phyloP scores from a whole-genome alignment of 2,888 invertebrate species.

The Melanostoma mellinum region DNA sequence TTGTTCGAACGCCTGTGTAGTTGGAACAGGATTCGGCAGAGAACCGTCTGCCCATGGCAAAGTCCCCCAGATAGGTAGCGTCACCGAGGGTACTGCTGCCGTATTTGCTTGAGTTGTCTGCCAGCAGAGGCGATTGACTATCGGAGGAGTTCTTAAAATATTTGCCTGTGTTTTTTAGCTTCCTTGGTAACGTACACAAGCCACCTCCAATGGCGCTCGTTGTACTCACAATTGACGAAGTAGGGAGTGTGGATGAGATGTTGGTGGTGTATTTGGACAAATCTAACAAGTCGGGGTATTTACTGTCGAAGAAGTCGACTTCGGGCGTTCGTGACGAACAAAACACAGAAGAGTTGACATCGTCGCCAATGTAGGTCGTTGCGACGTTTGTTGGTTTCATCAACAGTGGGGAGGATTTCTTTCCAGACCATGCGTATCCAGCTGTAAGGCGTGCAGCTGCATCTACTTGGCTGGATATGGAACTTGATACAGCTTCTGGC shows the following conservation, averaged over 20 bases:
- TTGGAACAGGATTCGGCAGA: conserved; percentile 83
- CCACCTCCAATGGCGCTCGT: conserved; percentile 75
- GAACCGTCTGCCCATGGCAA: conserved; percentile 82
- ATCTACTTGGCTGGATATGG: conserved; percentile 83
- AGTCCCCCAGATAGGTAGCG: conserved; percentile 84
- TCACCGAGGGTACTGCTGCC: conserved; percentile 88
- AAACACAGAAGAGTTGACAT: conserved; percentile 79
- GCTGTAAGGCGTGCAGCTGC: conserved; percentile 78
- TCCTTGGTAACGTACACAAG: conserved; percentile 87
- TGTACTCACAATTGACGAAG: conserved; percentile 53
- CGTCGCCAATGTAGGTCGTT: conserved; percentile 75
- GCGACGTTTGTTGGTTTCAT: conserved; percentile 74
- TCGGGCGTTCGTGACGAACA: conserved; percentile 81
- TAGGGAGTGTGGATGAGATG: conserved; percentile 54
- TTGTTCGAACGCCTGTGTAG: conserved; percentile 79
- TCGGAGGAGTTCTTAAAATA: conserved; percentile 83
- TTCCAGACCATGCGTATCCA: conserved; percentile 77
- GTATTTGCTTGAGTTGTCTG: conserved; percentile 85
- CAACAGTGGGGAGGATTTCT: conserved; percentile 79
- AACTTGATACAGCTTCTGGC: conserved; percentile 84
- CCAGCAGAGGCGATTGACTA: conserved; percentile 88
- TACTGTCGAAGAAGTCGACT: conserved; percentile 81
- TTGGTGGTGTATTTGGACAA: conserved; percentile 79
- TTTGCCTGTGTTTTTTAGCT: conserved; percentile 79
- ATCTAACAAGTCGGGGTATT: conserved; percentile 81